A percentile compares a stretch with the other conserved stretches of the same genome.
Evolutionary conservation across 2,797 vertebrate species (phyloP).

Genomic region (Melanotaenia parkinsoni): DNA sequence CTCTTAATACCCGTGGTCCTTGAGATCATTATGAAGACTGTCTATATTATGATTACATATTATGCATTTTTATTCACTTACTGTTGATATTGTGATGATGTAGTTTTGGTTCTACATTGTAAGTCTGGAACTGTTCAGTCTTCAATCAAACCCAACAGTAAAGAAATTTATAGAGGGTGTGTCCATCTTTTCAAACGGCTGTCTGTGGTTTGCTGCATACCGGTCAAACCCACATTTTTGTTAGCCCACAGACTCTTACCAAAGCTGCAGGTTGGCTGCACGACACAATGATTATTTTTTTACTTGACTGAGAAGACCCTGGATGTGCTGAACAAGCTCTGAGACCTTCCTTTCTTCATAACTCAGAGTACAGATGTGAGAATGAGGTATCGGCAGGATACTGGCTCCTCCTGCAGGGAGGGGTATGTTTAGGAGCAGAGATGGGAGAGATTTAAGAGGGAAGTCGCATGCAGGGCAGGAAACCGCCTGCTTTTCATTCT

Average conservation of each 20-base stretch:
- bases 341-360: background rate
- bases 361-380: background rate
- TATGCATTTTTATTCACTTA: background rate
- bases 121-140: background rate
- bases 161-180: background rate
- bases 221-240: background rate
- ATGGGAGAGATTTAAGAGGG: background rate
- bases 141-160: background rate
- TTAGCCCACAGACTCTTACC: background rate
- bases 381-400: constrained; percentile 11
- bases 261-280: too few species aligned
- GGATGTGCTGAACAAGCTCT: background rate
- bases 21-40: constrained; percentile 1
- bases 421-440: constrained; percentile 17
- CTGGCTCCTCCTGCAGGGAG: constrained; percentile 2
- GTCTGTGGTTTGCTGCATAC: background rate
- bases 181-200: background rate
- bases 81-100: too few species aligned
- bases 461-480: constrained; percentile 2
- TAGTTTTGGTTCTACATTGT: too few species aligned
- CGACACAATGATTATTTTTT: background rate
- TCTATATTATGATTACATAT: too few species aligned
- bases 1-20: background rate
- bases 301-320: background rate
- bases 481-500: constrained; percentile 7